These are phyloP conservation scores for Notolabrus celidotus DNA, from an alignment of 2,797 vertebrate genomes.

Conservation along the genomic window DNA sequence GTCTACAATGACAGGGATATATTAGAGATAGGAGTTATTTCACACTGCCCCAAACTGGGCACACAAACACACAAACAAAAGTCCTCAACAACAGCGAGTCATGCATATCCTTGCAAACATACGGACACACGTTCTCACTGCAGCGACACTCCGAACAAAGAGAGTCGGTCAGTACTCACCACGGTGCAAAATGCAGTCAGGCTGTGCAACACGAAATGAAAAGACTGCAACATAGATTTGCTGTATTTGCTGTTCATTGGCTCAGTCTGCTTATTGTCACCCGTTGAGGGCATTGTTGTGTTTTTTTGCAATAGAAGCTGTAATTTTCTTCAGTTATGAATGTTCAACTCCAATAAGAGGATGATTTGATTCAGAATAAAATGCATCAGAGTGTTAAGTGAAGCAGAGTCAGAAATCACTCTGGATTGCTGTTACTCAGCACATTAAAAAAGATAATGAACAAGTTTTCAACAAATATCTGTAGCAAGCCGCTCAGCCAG, in stretches of 20 bases:
- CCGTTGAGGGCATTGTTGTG: background rate
- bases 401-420: slow-evolving; percentile 36
- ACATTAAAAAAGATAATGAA: slow-evolving; percentile 20
- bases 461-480: slow-evolving; percentile 44
- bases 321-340: slow-evolving; percentile 2
- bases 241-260: slow-evolving; percentile 66
- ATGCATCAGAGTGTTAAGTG: slow-evolving; percentile 37
- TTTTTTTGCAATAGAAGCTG: background rate
- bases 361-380: slow-evolving; percentile 20
- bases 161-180: slow-evolving; percentile 72
- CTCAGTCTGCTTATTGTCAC: slow-evolving; percentile 46
- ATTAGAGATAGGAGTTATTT: slow-evolving; percentile 96
- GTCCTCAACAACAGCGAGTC: slow-evolving; percentile 70
- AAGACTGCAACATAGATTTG: slow-evolving; percentile 84
- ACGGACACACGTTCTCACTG: slow-evolving; percentile 44
- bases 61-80: slow-evolving; percentile 60
- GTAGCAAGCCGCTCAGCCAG: slow-evolving; percentile 34
- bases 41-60: slow-evolving; percentile 78
- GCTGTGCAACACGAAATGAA: slow-evolving; percentile 50
- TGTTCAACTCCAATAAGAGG: slow-evolving; percentile 17
- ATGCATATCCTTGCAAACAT: slow-evolving; percentile 78
- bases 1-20: slow-evolving; percentile 99
- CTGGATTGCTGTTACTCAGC: slow-evolving; percentile 16
- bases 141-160: slow-evolving; percentile 64
- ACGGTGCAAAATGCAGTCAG: slow-evolving; percentile 61